phyloP scores from a whole-genome alignment of 1,140 invertebrate species.

The Chironomus tepperi region DNA sequence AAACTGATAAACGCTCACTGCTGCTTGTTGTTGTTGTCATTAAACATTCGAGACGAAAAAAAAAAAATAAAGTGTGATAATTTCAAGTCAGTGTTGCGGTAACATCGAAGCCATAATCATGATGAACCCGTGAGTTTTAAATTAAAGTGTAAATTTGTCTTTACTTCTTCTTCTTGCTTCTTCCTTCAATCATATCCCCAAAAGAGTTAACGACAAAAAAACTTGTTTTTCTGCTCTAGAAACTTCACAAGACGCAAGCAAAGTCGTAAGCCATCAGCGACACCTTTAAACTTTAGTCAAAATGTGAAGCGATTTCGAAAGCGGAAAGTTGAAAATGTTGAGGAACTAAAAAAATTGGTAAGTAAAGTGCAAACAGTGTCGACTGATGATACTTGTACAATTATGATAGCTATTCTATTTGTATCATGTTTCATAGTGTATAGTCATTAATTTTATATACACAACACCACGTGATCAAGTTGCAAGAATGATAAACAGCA shows the following conservation, averaged over 20 bases:
- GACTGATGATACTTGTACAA: background rate
- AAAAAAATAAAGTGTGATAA: too few relatives aligned
- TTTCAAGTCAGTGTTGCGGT: too few relatives aligned
- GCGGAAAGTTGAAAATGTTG: background rate
- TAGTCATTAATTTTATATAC: conserved; percentile 14
- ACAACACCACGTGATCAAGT: background rate
- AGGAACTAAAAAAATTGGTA: background rate
- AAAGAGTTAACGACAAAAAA: too few relatives aligned
- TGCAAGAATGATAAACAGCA: background rate
- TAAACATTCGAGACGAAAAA: too few relatives aligned
- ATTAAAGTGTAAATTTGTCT: too few relatives aligned
- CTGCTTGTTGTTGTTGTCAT: too few relatives aligned
- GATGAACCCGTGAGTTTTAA: too few relatives aligned
- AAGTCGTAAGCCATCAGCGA: background rate
- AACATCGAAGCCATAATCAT: too few relatives aligned
- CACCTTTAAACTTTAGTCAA: conserved; percentile 13
- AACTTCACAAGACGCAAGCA: background rate
- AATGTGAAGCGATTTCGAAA: background rate
- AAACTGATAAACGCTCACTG: too few relatives aligned
- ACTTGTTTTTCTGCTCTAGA: background rate
- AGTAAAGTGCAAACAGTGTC: background rate
- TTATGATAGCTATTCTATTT: background rate
- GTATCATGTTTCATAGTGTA: conserved; percentile 2
- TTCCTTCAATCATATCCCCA: too few relatives aligned
- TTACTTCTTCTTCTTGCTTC: too few relatives aligned